Percentiles rank a stretch among this genome's conserved stretches.
phyloP scores from a whole-genome alignment of 2,113 vertebrate genomes.

The Neofelis nebulosa region DNA sequence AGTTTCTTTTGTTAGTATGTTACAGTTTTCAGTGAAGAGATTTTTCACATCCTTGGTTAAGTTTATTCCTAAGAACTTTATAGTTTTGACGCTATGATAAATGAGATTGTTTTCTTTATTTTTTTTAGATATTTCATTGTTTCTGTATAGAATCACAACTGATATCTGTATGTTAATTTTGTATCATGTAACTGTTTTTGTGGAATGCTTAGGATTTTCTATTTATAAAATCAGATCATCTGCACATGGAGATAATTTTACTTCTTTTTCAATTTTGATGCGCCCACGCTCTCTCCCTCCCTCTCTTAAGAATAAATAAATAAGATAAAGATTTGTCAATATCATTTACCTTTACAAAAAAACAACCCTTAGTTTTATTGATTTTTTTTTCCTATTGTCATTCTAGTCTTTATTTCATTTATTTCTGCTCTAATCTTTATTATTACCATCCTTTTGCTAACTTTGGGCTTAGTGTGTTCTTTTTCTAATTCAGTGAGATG shows the following conservation, averaged over 20 bases:
- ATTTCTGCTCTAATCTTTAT: not conserved
- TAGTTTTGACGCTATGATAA: not conserved
- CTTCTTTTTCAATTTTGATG: not conserved
- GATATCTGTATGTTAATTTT: not conserved
- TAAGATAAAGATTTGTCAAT: not conserved
- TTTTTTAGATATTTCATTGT: not conserved
- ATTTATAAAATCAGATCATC: not conserved
- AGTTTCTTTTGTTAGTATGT: not conserved
- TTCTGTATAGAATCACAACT: not conserved
- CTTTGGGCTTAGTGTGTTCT: not conserved
- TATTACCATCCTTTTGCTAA: not conserved
- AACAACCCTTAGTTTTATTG: not conserved
- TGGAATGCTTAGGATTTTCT: not conserved
- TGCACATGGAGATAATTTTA: not conserved
- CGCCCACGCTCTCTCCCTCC: not conserved
- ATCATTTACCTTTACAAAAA: not conserved
- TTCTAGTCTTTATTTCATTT: conserved; percentile 13
- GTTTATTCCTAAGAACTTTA: not conserved
- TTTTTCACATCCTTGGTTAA: not conserved
- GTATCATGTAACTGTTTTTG: not conserved
- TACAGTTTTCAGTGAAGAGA: not conserved
- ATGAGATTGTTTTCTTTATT: not conserved
- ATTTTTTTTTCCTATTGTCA: not conserved
- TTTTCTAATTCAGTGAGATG: not conserved
- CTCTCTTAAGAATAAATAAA: too few relatives aligned